These are phyloP conservation scores for Lota lota DNA, from an alignment of 2,113 vertebrate genomes.

Conservation along the genomic window DNA sequence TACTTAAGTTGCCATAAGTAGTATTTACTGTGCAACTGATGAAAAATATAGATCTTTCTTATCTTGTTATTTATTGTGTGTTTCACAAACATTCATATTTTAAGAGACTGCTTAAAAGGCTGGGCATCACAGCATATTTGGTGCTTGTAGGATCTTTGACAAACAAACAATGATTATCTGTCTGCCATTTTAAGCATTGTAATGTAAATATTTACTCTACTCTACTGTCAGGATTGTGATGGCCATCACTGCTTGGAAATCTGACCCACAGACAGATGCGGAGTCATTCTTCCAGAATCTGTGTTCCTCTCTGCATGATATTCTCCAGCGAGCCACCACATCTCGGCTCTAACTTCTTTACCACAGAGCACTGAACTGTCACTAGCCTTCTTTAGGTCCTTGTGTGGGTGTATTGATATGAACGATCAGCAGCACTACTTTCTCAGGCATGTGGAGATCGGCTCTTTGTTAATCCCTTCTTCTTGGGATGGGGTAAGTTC, in stretches of 20 bases:
- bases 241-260: conserved; percentile 83
- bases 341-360: conserved; percentile 77
- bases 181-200: not conserved
- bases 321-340: conserved; percentile 76
- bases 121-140: not conserved
- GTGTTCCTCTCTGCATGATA: conserved; percentile 78
- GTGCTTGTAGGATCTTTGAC: not conserved
- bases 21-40: not conserved
- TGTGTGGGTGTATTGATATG: no score
- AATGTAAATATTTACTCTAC: not conserved
- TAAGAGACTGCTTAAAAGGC: not conserved
- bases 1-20: not conserved
- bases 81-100: no score
- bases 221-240: conserved; percentile 74
- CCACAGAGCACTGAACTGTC: not conserved
- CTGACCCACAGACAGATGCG: conserved; percentile 83
- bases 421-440: no score
- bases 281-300: conserved; percentile 75
- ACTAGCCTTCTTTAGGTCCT: no score
- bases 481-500: no score
- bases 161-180: not conserved
- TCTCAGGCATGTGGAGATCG: no score
- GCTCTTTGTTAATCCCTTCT: no score
- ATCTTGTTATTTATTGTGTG: no score
- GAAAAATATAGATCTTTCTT: no score